These are phyloP conservation scores for Hylaeus anthracinus DNA, from an alignment of 1,140 invertebrate species.

Conservation along the genomic window DNA sequence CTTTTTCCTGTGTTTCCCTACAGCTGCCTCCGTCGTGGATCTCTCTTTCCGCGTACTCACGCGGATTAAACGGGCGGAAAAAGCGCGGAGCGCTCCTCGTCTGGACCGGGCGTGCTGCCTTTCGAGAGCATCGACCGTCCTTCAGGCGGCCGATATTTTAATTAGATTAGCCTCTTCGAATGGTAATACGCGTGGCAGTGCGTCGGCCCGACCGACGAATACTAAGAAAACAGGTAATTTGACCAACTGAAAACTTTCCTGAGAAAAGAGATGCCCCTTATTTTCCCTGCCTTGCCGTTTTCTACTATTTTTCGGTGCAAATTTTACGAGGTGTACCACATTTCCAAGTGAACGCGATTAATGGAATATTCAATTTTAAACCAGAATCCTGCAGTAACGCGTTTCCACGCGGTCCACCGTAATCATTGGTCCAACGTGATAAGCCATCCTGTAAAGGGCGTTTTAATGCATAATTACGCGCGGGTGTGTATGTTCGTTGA, in stretches of 20 bases:
- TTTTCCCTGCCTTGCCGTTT: too few species aligned
- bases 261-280: too few species aligned
- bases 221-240: too few species aligned
- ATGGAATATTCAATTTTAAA: too few species aligned
- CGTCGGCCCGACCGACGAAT: too few species aligned
- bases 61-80: conserved; percentile 40
- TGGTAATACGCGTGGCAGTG: too few species aligned
- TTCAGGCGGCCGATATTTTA: conserved; percentile 1
- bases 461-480: conserved; percentile 9
- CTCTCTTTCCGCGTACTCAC: conserved; percentile 21
- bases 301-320: too few species aligned
- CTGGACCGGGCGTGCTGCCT: not conserved
- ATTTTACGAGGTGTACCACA: too few species aligned
- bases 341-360: too few species aligned
- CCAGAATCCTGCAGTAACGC: too few species aligned
- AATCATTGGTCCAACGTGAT: not conserved
- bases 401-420: too few species aligned
- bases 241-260: too few species aligned
- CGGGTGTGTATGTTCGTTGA: not conserved
- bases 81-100: not conserved
- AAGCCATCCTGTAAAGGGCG: conserved; percentile 10
- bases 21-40: not conserved
- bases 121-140: not conserved
- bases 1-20: conserved; percentile 38
- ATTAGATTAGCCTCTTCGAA: not conserved